Base-by-base conservation (phyloP, 1,140 invertebrate genomes). In the Trissolcus basalis region DNA sequence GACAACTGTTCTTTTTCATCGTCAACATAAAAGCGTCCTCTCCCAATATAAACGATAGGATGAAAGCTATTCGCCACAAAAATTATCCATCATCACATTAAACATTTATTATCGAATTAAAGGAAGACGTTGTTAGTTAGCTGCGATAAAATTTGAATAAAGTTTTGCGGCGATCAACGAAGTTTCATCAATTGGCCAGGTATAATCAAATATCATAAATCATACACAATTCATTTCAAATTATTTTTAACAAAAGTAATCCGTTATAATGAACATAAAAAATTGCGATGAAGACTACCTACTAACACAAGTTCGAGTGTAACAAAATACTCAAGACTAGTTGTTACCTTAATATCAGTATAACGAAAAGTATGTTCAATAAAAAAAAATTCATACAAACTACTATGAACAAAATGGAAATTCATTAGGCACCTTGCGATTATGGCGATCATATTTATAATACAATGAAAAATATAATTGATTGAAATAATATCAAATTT, bases 301-400 rank as follows among this genome's bases (percentile, higher is more conserved):
- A 54, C 55, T 69, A 33, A 14, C 12, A 50, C 13, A 15, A 80
- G 80, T 51, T 56, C 15, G 12, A 78, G 75, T 77, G 78, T 71
- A 69, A 83, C 71, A 64, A 45, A 54, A 68, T 70, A 55, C 15
- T 58, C 64, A 54, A 84, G 84, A 85, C 85, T 87, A 87, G 85
- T 47, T 82, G 64, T 83, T 82, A 81, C 73, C 70, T 61, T 76
- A 82, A 80, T 83, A 80, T 79, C 70, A 68, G 53, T 64, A 51
- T 64, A 48, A 65, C 44, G 36, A 61, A 19, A 60, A 56, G 43
- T 6, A 44, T 55, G 44, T 64, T 55, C 45, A 71, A 61, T 64
- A 41, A 71, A 69, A 60, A 56, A 58, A n/a, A 54, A 48, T 61
- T 33, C 43, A 10, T n/a, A n/a, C n/a, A 41, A 61, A 71, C 35